phyloP scores from a whole-genome alignment of 1,140 invertebrate genomes.

The Meloidogyne chitwoodi region DNA sequence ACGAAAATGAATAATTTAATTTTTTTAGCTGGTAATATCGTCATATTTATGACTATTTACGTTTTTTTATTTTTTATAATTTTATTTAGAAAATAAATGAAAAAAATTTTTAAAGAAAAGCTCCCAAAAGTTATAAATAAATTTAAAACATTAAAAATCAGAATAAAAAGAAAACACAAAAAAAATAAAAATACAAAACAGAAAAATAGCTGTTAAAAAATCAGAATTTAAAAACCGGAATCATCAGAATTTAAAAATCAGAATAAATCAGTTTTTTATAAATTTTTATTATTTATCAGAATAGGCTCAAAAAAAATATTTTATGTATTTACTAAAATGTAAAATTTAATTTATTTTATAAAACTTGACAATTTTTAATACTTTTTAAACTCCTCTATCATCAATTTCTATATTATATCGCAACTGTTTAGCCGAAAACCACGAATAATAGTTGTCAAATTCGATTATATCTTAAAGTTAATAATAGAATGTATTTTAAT shows the following conservation, averaged over 20 bases:
- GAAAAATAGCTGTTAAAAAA: no score
- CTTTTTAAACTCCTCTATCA: conserved; percentile 24
- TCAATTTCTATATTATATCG: conserved; percentile 60
- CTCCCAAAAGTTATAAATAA: no score
- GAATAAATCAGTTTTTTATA: no score
- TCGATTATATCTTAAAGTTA: conserved; percentile 58
- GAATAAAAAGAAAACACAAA: no score
- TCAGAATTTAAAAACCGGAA: no score
- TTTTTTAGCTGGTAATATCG: background rate
- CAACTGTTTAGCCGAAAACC: conserved; percentile 58
- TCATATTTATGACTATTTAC: background rate
- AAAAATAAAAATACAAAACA: no score
- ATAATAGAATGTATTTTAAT: background rate
- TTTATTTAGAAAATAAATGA: background rate
- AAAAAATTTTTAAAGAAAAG: no score
- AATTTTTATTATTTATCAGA: no score
- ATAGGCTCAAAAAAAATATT: no score
- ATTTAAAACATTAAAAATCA: no score
- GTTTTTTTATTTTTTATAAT: background rate
- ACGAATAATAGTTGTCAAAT: conserved; percentile 59
- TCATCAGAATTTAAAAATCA: no score
- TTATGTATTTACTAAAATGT: no score
- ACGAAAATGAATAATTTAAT: background rate
- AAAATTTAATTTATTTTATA: background rate
- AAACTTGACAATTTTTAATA: background rate